These are phyloP conservation scores for Pomacea maculata DNA, from an alignment of 1,140 invertebrate species.

Conservation along the genomic window DNA sequence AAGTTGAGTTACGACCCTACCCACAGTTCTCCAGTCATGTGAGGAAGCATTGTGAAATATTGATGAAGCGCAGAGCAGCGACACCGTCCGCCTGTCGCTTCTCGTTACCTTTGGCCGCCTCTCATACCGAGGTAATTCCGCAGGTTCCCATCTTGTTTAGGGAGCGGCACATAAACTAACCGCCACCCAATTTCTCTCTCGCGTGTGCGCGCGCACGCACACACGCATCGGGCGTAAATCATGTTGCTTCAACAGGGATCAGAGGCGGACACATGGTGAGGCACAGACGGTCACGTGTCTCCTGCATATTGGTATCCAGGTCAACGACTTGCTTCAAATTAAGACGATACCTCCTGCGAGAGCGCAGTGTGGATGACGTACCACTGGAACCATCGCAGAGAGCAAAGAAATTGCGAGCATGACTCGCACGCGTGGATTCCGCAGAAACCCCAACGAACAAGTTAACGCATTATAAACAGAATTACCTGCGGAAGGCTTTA, in stretches of 20 bases:
- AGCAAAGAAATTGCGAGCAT: neutral
- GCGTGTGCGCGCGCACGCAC: neutral
- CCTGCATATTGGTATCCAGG: neutral
- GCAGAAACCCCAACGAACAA: neutral
- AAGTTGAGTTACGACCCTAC: conserved; percentile 8
- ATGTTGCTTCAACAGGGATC: too few species aligned
- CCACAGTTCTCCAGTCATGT: conserved; percentile 1
- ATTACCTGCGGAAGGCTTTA: neutral
- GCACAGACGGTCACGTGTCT: too few species aligned
- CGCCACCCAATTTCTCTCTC: neutral
- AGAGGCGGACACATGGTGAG: too few species aligned
- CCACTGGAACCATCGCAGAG: neutral
- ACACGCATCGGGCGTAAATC: too few species aligned
- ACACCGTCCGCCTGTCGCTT: conserved; percentile 11
- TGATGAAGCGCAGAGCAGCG: conserved; percentile 12
- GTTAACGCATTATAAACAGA: neutral
- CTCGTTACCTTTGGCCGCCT: conserved; percentile 1
- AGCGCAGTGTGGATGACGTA: neutral
- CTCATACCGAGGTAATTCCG: neutral
- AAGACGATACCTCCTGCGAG: neutral
- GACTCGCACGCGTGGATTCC: neutral
- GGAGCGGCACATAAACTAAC: neutral
- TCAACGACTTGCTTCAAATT: neutral
- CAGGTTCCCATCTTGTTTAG: neutral
- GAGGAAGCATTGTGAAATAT: conserved; percentile 17